Conservation (phyloP, 2,888 invertebrate genomes). For the Plusia festucae region DNA sequence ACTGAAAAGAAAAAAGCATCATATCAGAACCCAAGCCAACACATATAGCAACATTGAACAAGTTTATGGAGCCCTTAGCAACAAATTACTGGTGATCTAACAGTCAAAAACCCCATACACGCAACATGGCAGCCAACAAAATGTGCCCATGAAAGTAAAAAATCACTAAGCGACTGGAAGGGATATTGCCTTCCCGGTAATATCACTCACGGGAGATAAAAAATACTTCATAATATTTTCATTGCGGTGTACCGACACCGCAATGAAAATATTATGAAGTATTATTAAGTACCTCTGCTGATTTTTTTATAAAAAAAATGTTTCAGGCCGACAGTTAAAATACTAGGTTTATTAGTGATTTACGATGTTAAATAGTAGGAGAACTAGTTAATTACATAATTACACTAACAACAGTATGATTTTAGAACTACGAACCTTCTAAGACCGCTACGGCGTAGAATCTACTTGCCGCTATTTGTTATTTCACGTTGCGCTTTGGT, state of each 20-base stretch:
- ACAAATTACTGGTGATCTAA: conserved; percentile 31
- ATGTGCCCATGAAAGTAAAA: conserved; percentile 48
- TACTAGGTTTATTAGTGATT: neutral
- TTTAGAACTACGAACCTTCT: neutral
- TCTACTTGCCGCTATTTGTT: too few relatives aligned
- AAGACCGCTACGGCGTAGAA: neutral
- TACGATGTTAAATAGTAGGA: too few relatives aligned
- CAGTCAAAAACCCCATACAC: conserved; percentile 38
- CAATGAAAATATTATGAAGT: conserved; percentile 73
- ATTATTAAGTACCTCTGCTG: conserved; percentile 36
- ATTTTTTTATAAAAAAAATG: too few relatives aligned
- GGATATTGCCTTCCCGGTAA: conserved; percentile 52
- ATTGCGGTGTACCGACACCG: conserved; percentile 53
- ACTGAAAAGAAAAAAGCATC: neutral
- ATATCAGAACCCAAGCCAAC: neutral
- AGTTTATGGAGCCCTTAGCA: conserved; percentile 17
- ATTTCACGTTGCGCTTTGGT: too few relatives aligned
- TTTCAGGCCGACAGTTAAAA: too few relatives aligned
- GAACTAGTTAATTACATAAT: neutral
- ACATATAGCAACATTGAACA: neutral
- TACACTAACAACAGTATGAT: neutral
- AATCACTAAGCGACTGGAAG: conserved; percentile 35
- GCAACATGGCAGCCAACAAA: conserved; percentile 39
- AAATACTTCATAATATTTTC: conserved; percentile 74
- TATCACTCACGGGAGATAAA: conserved; percentile 69